Evolutionary conservation across 2,888 invertebrate genomes (phyloP).

Genomic region (Aspidapion aeneum): DNA sequence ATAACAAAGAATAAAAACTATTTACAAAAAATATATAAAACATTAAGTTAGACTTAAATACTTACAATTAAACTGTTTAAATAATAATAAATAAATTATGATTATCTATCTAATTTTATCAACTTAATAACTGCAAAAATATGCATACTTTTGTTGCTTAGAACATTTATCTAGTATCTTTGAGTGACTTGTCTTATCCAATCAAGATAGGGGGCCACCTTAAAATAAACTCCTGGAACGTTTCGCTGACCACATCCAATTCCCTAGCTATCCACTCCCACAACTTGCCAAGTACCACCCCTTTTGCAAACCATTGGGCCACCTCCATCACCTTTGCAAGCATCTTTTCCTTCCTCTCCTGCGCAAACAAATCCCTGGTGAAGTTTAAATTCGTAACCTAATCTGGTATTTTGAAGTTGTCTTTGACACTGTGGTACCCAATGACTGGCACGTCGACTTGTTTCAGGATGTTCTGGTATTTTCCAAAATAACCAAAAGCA

Average conservation of each 20-base stretch:
- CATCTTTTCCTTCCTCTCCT: conserved; percentile 92
- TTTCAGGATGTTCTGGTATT: conserved; percentile 88
- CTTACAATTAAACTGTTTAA: background rate
- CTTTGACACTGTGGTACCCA: conserved; percentile 77
- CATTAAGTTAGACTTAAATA: background rate
- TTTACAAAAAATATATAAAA: background rate
- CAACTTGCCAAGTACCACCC: conserved; percentile 81
- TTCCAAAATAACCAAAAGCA: conserved; percentile 88
- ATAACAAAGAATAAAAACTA: background rate
- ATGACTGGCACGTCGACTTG: conserved; percentile 89
- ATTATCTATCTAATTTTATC: no score
- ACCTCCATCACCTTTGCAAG: conserved; percentile 93
- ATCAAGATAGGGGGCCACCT: conserved; percentile 82
- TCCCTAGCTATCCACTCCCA: conserved; percentile 93
- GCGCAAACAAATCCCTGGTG: conserved; percentile 89
- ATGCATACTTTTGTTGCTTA: no score
- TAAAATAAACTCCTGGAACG: conserved; percentile 90
- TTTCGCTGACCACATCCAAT: conserved; percentile 89
- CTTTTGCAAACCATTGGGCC: conserved; percentile 90
- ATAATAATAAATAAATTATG: background rate
- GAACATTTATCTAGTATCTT: conserved; percentile 55
- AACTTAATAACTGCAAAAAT: no score
- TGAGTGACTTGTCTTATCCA: conserved; percentile 82
- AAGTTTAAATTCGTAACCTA: conserved; percentile 78
- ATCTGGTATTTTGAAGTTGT: conserved; percentile 75